Conservation (phyloP, 2,888 invertebrate species). For the Monochamus alternatus region DNA sequence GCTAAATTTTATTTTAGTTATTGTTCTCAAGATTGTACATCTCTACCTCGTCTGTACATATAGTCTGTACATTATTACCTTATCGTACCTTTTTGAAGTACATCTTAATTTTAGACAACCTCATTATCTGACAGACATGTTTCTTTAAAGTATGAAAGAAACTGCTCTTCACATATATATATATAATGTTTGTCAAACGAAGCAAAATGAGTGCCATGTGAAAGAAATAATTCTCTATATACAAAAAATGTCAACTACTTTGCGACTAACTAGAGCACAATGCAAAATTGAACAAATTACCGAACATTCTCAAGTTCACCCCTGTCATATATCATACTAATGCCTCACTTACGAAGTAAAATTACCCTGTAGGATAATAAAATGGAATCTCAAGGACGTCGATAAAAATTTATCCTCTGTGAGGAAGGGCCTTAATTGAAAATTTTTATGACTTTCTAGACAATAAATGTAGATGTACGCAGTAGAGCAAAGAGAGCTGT, state of each 20-base stretch:
- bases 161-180: no score
- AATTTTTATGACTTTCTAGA: conserved; percentile 24
- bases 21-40: background rate
- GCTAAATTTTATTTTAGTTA: no score
- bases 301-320: background rate
- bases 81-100: no score
- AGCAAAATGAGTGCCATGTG: no score
- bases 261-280: no score
- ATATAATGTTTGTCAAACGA: no score
- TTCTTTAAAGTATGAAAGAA: no score
- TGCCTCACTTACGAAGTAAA: background rate
- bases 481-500: conserved; percentile 18
- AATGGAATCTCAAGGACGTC: conserved; percentile 16
- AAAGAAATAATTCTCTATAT: no score
- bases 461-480: conserved; percentile 30
- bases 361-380: background rate
- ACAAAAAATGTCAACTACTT: no score
- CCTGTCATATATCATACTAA: background rate
- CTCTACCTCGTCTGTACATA: background rate
- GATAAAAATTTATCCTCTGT: conserved; percentile 20
- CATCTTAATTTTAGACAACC: no score
- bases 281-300: no score
- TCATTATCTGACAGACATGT: no score
- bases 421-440: conserved; percentile 26
- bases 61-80: background rate